A percentile compares a stretch with the other conserved stretches of the same genome.
Evolutionary conservation across 2,888 invertebrate species (phyloP).

Genomic region (Plagiodera versicolora): DNA sequence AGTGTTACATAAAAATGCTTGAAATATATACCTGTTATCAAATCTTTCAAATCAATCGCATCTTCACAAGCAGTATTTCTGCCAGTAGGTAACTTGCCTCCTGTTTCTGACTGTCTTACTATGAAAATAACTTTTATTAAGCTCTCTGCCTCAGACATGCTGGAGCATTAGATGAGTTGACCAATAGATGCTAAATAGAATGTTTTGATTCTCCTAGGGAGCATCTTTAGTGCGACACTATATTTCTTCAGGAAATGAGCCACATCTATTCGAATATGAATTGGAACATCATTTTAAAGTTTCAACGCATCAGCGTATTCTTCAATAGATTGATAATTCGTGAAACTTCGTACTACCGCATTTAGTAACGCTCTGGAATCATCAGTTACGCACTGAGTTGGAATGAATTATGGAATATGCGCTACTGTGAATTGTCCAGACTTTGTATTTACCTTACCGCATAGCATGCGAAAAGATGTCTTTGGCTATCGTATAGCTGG

Average conservation of each 20-base stretch:
- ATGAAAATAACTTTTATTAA: neutral
- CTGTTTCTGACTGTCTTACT: neutral
- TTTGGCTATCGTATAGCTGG: too few species aligned
- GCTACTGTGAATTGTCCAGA: neutral
- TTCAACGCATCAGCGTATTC: neutral
- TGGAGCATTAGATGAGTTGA: neutral
- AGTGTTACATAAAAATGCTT: too few species aligned
- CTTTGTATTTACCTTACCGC: neutral
- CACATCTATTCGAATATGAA: neutral
- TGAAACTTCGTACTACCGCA: neutral
- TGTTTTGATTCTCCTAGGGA: neutral
- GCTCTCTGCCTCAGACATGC: neutral
- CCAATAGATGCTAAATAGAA: conserved; percentile 5
- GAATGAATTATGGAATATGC: neutral
- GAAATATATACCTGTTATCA: conserved; percentile 5
- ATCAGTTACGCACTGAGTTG: neutral
- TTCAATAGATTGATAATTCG: neutral
- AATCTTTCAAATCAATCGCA: neutral
- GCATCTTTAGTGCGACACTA: too few species aligned
- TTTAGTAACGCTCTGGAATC: neutral
- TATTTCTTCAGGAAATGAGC: neutral
- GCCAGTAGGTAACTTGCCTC: neutral
- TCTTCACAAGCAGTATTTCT: neutral
- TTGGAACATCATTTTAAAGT: neutral
- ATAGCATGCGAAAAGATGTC: neutral